phyloP scores from a whole-genome alignment of 1,140 invertebrate genomes.

The Paraescarpia echinospica region DNA sequence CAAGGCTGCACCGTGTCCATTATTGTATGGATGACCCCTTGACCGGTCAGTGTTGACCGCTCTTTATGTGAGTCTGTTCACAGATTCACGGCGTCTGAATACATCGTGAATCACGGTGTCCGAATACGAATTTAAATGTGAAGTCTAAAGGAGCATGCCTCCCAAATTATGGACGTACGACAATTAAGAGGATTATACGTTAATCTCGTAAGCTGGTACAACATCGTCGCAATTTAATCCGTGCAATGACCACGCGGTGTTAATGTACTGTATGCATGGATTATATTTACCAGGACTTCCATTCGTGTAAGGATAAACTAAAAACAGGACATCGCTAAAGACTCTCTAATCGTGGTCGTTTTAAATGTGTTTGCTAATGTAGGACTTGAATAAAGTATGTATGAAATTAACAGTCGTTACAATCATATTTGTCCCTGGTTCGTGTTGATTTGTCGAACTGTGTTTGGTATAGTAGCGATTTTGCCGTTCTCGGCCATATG shows the following conservation, averaged over 20 bases:
- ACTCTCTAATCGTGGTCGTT: background rate
- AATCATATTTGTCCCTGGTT: background rate
- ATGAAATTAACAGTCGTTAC: too few relatives aligned
- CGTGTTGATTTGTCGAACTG: background rate
- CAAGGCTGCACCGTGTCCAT: too few relatives aligned
- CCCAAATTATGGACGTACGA: background rate
- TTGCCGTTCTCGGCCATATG: too few relatives aligned
- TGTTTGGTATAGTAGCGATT: background rate
- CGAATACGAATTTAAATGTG: background rate
- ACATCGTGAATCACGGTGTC: background rate
- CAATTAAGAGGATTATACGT: background rate
- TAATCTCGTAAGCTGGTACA: background rate
- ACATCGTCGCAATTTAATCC: background rate
- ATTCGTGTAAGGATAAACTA: background rate
- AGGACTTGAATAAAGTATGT: too few relatives aligned
- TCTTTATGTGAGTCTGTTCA: background rate
- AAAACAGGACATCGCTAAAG: background rate
- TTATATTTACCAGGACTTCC: background rate
- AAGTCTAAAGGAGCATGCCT: background rate
- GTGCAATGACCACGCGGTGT: background rate
- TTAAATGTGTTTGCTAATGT: too few relatives aligned
- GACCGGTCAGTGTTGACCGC: background rate
- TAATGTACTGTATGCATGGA: background rate
- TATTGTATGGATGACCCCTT: background rate
- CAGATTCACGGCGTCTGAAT: background rate